These are phyloP conservation scores for Stratiomys singularior DNA, from an alignment of 2,888 invertebrate genomes.

Conservation along the genomic window DNA sequence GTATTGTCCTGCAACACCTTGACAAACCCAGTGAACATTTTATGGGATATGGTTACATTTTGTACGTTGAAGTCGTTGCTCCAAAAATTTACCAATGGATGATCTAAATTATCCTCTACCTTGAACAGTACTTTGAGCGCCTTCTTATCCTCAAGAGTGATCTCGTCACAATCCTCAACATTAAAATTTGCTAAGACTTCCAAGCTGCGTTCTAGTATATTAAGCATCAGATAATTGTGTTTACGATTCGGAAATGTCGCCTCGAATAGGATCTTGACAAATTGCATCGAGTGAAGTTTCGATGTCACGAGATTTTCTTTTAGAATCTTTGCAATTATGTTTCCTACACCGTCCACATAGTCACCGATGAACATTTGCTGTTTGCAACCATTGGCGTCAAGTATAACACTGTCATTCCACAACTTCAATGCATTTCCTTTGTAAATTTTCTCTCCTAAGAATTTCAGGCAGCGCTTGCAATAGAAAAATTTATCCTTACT, in stretches of 20 bases:
- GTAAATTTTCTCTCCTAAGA: constrained; percentile 48
- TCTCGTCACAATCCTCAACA: not conserved
- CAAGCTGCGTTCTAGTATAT: constrained; percentile 44
- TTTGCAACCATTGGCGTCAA: constrained; percentile 1
- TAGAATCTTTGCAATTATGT: constrained; percentile 38
- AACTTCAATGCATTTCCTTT: constrained; percentile 41
- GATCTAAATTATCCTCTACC: constrained; percentile 39
- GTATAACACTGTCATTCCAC: constrained; percentile 43
- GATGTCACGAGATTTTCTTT: constrained; percentile 8
- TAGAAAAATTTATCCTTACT: constrained; percentile 46
- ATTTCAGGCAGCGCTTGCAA: constrained; percentile 52
- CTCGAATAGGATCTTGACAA: constrained; percentile 47
- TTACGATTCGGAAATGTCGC: constrained; percentile 47
- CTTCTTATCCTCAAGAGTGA: constrained; percentile 10
- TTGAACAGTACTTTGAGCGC: constrained; percentile 46
- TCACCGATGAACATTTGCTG: constrained; percentile 2
- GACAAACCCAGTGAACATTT: constrained; percentile 38
- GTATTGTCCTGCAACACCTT: constrained; percentile 37
- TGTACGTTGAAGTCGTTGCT: constrained; percentile 47
- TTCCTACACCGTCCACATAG: not conserved
- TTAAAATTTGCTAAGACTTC: constrained; percentile 42
- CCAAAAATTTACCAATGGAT: constrained; percentile 47
- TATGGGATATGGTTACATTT: constrained; percentile 44
- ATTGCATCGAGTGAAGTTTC: constrained; percentile 39
- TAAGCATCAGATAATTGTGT: constrained; percentile 41